phyloP scores from a whole-genome alignment of 2,113 vertebrate species.

The Noctilio leporinus region DNA sequence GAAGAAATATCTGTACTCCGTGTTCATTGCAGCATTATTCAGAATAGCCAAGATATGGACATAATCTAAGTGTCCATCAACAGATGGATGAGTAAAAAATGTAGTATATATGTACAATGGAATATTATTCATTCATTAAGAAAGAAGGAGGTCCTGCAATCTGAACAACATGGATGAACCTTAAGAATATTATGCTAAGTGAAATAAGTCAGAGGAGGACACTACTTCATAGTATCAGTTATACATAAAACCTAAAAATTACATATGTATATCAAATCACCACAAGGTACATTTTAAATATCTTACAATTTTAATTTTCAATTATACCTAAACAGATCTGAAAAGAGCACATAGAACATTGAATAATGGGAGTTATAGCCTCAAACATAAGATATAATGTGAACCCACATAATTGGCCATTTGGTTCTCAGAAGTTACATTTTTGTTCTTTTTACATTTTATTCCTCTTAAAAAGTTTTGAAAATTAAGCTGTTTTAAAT shows the following conservation, averaged over 20 bases:
- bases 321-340: background rate
- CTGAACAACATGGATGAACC: background rate
- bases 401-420: background rate
- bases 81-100: background rate
- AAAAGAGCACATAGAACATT: background rate
- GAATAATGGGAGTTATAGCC: background rate
- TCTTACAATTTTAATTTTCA: background rate
- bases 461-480: background rate
- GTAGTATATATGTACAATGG: background rate
- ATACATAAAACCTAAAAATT: background rate
- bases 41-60: background rate
- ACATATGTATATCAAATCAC: background rate
- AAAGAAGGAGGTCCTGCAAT: background rate
- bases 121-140: background rate
- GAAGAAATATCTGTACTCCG: background rate
- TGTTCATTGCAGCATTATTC: background rate
- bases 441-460: background rate
- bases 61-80: background rate
- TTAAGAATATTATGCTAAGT: background rate
- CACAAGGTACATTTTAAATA: background rate
- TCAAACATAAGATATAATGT: background rate
- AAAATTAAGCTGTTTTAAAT: conserved; percentile 8
- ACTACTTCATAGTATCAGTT: background rate
- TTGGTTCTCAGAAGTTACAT: background rate
- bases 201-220: background rate